Conservation (phyloP, 1,140 invertebrate species). For the Brachionus rubens region DNA sequence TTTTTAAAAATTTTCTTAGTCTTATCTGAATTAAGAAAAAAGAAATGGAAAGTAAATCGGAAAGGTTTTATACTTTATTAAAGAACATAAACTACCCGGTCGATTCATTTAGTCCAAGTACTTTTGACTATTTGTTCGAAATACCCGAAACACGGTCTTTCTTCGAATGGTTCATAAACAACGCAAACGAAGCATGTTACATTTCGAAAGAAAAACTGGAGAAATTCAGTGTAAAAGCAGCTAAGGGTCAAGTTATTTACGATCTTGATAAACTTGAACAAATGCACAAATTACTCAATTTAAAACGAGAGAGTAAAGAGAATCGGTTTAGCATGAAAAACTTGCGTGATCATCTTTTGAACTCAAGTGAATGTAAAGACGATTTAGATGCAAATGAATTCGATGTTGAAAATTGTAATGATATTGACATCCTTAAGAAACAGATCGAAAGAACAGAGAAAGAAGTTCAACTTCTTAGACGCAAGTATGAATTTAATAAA, state of each 20-base stretch:
- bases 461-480: neutral
- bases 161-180: slow-evolving; percentile 3
- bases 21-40: neutral
- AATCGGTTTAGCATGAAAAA: neutral
- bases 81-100: neutral
- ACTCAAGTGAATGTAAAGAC: neutral
- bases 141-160: slow-evolving; percentile 24
- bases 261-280: slow-evolving; percentile 6
- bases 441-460: neutral
- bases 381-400: neutral
- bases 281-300: neutral
- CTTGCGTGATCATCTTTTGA: neutral
- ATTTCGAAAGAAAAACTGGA: neutral
- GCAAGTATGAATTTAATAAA: neutral
- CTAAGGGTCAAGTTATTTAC: slow-evolving; percentile 19
- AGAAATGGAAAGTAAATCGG: slow-evolving; percentile 21
- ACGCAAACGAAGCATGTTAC: slow-evolving; percentile 2
- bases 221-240: neutral
- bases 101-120: slow-evolving; percentile 1
- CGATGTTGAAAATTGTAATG: slow-evolving; percentile 15
- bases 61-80: slow-evolving; percentile 21
- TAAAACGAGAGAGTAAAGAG: neutral
- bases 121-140: slow-evolving; percentile 28
- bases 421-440: neutral
- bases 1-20: too few species aligned